Evolutionary conservation across 2,113 vertebrate genomes (phyloP).

Genomic region (Theristicus caerulescens): DNA sequence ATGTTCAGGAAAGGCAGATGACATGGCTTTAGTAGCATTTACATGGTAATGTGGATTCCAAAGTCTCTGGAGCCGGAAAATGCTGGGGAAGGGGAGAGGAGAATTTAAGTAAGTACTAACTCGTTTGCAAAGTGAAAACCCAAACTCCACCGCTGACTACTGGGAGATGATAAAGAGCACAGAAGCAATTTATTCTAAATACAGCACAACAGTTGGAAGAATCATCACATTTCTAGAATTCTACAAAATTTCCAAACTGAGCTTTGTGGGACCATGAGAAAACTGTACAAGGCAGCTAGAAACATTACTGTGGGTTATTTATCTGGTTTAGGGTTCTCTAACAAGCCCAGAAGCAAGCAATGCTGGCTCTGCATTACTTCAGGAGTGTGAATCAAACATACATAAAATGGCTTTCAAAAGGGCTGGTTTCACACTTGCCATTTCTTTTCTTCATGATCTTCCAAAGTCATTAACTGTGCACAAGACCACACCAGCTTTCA

Average conservation of each 20-base stretch:
- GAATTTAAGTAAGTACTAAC: not conserved
- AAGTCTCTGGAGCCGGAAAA: not conserved
- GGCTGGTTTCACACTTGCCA: not conserved
- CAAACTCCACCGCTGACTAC: not conserved
- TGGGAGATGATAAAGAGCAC: not conserved
- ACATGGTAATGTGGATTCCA: not conserved
- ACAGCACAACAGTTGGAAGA: not conserved
- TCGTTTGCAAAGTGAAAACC: not conserved
- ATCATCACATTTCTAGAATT: not conserved
- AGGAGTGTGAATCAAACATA: not conserved
- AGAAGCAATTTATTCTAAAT: not conserved
- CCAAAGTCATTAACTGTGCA: not conserved
- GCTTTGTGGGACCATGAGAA: not conserved
- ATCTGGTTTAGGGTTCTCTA: not conserved
- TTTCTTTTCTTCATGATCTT: not conserved
- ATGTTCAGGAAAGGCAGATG: not conserved
- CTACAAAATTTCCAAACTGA: not conserved
- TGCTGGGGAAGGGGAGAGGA: not conserved
- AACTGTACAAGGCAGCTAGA: not conserved
- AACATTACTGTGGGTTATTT: not conserved
- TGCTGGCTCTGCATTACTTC: not conserved
- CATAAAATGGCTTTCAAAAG: not conserved
- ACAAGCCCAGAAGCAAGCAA: not conserved
- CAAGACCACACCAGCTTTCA: not conserved
- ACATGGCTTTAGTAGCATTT: constrained; percentile 7